Evolutionary conservation across 1,140 invertebrate genomes (phyloP), one percentile per base, ranked within the genome.

Genomic region (Copidosoma floridanum): DNA sequence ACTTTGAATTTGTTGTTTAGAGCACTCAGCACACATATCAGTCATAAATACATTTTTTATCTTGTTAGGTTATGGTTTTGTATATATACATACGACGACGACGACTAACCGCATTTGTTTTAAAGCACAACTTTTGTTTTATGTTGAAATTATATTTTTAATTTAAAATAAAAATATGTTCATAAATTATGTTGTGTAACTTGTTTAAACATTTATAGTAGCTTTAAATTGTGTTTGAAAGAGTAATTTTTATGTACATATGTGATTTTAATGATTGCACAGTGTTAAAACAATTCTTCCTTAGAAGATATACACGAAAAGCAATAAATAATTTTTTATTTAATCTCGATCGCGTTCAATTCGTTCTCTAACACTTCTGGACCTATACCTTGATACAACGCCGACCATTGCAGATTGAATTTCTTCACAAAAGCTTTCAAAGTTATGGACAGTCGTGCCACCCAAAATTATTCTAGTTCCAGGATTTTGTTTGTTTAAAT

Each of bases 371-470:
- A 61, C 18, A 47, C n/a, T 61, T 61, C 66, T 72, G 27, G 70
- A 68, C 66, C 69, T 76, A 55, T 79, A 75, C 65, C 70, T 73
- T 57, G 70, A 26, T 27, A 74, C 69, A 14, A 73, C 69, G 6
- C 73, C 76, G 20, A 66, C 67, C 12, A 79, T 81, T 20, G 84
- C 83, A 51, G 74, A 65, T 50, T 83, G 72, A 26, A 93, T 84
- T 77, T 94, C 91, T 64, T 89, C 84, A 11, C 90, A 76, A 74
- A 94, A 94, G 61, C 86, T 89, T 43, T 85, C 73, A 3, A 91
- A 92, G 78, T 98, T 99, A 72, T 97, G 96, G 27, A 99, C 84
- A 1, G 86, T 89, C 5, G 94, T 97, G 37, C 93, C 94, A 26
- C 95, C 96, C 0, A 98, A 81, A 54, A 98, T 82, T 26, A 98